Conservation (phyloP, 2,888 invertebrate genomes). For the Ophion obscuratus region DNA sequence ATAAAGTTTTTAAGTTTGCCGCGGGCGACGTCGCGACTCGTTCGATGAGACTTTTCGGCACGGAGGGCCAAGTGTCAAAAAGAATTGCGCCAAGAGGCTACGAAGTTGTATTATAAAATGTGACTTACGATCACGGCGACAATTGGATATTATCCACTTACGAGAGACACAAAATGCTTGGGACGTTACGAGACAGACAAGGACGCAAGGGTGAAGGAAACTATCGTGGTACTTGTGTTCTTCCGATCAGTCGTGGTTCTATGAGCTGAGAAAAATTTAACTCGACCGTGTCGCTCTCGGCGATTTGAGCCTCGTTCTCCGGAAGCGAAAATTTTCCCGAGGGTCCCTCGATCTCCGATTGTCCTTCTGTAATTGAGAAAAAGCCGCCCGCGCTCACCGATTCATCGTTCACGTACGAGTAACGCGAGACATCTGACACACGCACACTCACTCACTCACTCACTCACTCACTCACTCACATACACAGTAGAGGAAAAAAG, state of each 20-base stretch:
- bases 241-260: conserved; percentile 65
- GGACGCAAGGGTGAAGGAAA: not conserved
- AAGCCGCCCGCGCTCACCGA: not conserved
- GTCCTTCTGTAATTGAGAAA: conserved; percentile 55
- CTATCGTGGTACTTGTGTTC: conserved; percentile 25
- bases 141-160: too few species aligned
- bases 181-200: not conserved
- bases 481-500: not conserved
- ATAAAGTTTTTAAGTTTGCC: too few species aligned
- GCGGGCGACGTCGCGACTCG: too few species aligned
- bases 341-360: conserved; percentile 59
- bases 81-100: too few species aligned
- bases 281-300: conserved; percentile 36
- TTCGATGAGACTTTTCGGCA: too few species aligned
- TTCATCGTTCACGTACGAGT: not conserved
- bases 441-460: too few species aligned
- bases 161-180: not conserved
- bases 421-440: not conserved
- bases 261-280: conserved; percentile 61
- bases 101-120: too few species aligned
- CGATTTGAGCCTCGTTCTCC: conserved; percentile 19
- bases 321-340: conserved; percentile 65
- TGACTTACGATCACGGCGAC: too few species aligned
- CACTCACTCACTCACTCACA: too few species aligned
- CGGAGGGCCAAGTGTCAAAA: too few species aligned